phyloP scores from a whole-genome alignment of 2,797 vertebrate genomes.

The Microctenopoma stevenorrisi region DNA sequence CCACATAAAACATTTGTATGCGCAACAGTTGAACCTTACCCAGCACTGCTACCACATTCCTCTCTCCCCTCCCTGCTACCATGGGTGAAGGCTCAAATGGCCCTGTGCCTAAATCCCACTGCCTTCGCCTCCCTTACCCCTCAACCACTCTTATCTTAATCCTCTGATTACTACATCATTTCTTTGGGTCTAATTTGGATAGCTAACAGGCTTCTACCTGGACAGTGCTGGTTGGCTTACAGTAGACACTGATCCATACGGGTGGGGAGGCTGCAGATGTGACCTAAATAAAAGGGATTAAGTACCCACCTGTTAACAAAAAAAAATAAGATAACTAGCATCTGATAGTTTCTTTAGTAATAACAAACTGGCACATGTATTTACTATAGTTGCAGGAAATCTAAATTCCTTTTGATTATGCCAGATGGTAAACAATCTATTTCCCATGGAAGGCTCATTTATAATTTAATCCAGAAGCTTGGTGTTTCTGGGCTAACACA shows the following conservation, averaged over 20 bases:
- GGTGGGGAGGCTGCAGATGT: constrained; percentile 51
- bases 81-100: constrained; percentile 45
- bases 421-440: constrained; percentile 59
- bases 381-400: constrained; percentile 24
- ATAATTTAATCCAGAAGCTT: constrained; percentile 81
- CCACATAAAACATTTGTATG: neutral
- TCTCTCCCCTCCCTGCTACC: constrained; percentile 4
- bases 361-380: neutral
- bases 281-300: constrained; percentile 68
- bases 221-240: constrained; percentile 30
- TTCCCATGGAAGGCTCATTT: constrained; percentile 81
- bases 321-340: constrained; percentile 26
- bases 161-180: constrained; percentile 72
- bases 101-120: constrained; percentile 55
- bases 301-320: constrained; percentile 54
- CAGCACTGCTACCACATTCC: neutral
- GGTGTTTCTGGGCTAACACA: constrained; percentile 77
- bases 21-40: constrained; percentile 24
- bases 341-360: neutral
- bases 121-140: constrained; percentile 33
- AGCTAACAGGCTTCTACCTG: constrained; percentile 55
- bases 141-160: constrained; percentile 62
- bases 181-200: constrained; percentile 63
- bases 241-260: constrained; percentile 51
- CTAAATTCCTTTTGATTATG: constrained; percentile 63